Conservation (phyloP, 2,113 vertebrate genomes). For the Barnardius zonarius region DNA sequence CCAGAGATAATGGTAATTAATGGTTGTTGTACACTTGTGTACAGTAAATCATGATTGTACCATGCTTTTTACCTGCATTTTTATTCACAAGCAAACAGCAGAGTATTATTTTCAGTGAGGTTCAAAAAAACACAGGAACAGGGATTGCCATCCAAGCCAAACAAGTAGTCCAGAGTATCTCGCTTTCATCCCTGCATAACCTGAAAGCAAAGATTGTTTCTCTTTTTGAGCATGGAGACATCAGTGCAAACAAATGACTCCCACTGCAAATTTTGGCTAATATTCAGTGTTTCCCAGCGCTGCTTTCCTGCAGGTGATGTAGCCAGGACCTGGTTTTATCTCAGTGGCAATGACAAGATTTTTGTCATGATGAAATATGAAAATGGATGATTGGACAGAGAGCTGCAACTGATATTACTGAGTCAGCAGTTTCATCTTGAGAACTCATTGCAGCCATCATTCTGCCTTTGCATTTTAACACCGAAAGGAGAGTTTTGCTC, state of each 20-base stretch:
- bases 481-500: neutral
- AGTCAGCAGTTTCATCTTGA: neutral
- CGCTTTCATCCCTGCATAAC: neutral
- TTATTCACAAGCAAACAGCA: neutral
- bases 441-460: neutral
- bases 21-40: neutral
- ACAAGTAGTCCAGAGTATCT: neutral
- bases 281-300: neutral
- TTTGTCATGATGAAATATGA: neutral
- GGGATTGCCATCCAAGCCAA: neutral
- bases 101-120: neutral
- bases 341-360: neutral
- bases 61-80: neutral
- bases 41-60: neutral
- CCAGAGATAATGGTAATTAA: neutral
- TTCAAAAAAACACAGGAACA: neutral
- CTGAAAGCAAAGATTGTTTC: constrained; percentile 25
- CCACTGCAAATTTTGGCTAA: neutral
- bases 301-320: neutral
- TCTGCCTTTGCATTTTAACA: neutral
- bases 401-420: neutral
- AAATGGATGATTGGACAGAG: neutral
- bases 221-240: neutral
- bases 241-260: neutral
- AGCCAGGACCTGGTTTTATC: neutral